These are phyloP conservation scores for Parasteatoda tepidariorum DNA, from an alignment of 1,140 invertebrate species.

Conservation along the genomic window DNA sequence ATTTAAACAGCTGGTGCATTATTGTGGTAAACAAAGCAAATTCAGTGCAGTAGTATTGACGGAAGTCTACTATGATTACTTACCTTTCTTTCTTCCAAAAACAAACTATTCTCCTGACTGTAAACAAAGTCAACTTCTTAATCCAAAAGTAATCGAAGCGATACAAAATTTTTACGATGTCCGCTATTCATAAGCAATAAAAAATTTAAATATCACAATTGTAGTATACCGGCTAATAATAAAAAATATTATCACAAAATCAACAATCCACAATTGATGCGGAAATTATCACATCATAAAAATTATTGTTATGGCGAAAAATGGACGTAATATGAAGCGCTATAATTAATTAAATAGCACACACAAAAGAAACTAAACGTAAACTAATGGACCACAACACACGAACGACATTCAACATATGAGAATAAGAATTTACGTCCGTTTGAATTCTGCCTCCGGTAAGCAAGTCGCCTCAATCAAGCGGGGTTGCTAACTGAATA, in stretches of 20 bases:
- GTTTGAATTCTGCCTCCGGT: neutral
- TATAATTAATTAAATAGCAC: neutral
- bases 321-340: neutral
- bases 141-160: neutral
- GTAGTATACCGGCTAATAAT: neutral
- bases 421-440: neutral
- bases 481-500: too few relatives aligned
- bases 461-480: neutral
- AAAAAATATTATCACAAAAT: neutral
- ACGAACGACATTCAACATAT: neutral
- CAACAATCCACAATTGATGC: neutral
- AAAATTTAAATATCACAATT: neutral
- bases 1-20: too few relatives aligned
- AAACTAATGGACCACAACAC: neutral
- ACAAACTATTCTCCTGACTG: too few relatives aligned
- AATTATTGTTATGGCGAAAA: neutral
- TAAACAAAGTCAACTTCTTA: neutral
- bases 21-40: too few relatives aligned
- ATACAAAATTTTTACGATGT: neutral
- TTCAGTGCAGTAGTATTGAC: too few relatives aligned
- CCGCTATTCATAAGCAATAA: neutral
- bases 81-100: too few relatives aligned
- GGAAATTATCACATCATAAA: too few relatives aligned
- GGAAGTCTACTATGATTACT: too few relatives aligned
- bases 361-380: neutral